Conservation (phyloP, 2,113 vertebrate genomes). For the Tylochromis polylepis region DNA sequence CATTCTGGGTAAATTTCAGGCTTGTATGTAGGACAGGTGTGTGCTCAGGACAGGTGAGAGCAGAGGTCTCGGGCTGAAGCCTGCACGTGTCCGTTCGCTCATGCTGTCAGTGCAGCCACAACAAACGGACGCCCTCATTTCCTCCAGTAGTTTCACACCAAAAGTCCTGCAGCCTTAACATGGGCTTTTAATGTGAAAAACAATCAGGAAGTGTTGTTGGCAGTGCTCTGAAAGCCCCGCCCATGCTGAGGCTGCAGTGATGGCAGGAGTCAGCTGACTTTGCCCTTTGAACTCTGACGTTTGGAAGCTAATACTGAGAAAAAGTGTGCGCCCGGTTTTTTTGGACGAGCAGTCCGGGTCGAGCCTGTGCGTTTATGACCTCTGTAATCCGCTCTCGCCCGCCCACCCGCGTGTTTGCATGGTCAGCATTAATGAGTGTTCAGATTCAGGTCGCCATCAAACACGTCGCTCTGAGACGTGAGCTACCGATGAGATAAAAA, state of each 20-base stretch:
- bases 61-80: too few relatives aligned
- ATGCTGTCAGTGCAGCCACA: too few relatives aligned
- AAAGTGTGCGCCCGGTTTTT: too few relatives aligned
- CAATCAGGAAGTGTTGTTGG: neutral
- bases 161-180: neutral
- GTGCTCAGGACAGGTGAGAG: too few relatives aligned
- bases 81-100: too few relatives aligned
- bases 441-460: neutral
- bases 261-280: too few relatives aligned
- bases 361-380: neutral
- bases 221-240: neutral
- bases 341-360: neutral
- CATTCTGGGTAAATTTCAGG: neutral
- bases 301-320: too few relatives aligned
- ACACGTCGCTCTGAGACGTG: neutral
- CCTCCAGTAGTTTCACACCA: neutral
- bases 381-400: neutral
- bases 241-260: neutral
- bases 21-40: too few relatives aligned
- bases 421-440: neutral
- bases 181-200: neutral
- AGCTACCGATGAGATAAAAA: neutral
- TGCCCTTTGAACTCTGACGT: too few relatives aligned
- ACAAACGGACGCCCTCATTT: neutral
- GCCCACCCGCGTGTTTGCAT: too few relatives aligned